A percentile compares a stretch with the other conserved stretches of the same genome.
Conservation (phyloP, 2,888 invertebrate species). For the Scelioninae gen. 2 region DNA sequence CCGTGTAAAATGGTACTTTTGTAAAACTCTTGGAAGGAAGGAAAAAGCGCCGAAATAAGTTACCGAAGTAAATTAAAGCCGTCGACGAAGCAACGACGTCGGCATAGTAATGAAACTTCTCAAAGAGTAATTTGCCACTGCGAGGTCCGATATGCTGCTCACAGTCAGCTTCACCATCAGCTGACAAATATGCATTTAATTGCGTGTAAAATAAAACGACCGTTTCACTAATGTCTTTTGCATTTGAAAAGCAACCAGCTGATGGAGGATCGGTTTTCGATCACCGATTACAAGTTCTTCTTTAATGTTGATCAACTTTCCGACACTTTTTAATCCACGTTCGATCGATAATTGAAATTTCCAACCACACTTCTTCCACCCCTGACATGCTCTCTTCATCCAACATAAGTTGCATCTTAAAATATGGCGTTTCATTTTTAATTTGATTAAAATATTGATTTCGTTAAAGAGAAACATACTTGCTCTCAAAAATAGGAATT, state of each 20-base stretch:
- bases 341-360: constrained; percentile 27
- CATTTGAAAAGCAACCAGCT: constrained; percentile 34
- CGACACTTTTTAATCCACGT: neutral
- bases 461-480: too few relatives aligned
- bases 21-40: constrained; percentile 52
- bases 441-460: too few relatives aligned
- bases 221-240: constrained; percentile 50
- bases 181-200: constrained; percentile 61
- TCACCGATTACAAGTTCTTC: constrained; percentile 42
- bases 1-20: constrained; percentile 58
- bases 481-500: too few relatives aligned
- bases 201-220: constrained; percentile 55
- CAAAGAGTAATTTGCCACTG: constrained; percentile 59
- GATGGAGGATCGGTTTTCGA: constrained; percentile 40
- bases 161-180: constrained; percentile 51
- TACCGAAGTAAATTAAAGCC: constrained; percentile 60
- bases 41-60: constrained; percentile 59
- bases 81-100: constrained; percentile 59
- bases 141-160: constrained; percentile 58
- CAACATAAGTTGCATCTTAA: too few relatives aligned
- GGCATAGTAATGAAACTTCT: constrained; percentile 61
- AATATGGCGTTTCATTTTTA: too few relatives aligned
- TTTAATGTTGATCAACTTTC: constrained; percentile 30
- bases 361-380: neutral
- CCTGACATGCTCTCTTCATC: neutral